Base-by-base conservation (phyloP, 53 echinoderm and acorn worm genomes). In the Mesocentrotus franciscanus region DNA sequence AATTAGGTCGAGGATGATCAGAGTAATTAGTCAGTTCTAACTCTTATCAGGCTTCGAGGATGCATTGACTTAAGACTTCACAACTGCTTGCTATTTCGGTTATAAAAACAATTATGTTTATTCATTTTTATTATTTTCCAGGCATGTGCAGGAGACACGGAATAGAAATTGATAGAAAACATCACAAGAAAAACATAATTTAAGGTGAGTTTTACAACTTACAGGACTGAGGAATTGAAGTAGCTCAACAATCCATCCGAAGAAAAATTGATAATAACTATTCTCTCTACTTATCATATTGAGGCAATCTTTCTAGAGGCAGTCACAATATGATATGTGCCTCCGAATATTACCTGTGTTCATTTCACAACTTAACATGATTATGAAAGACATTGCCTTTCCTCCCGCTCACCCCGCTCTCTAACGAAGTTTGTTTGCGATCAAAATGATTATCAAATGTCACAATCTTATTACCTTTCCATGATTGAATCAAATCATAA, bases 391-490 rank as follows among this genome's bases (percentile, higher is more conserved):
- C 87, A 87, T 87, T 87, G 87, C 87, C 29, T n/a, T 87, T 58
- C 87, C 87, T 58, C 87, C 26, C 29, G 27, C n/a, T 87, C 9
- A 57, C 87, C 87, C 87, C 58, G 14, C 76, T 42, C 16, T 49
- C 56, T 57, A 57, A 87, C n/a, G n/a, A 58, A 87, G 57, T 87
- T 87, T 87, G 57, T 87, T 87, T 58, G 87, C 29, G 57, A 87
- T 87, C 87, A 58, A 81, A 87, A 58, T 87, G 87, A 87, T 87
- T 87, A 87, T 87, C 87, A 87, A 87, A 87, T 87, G 87, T 87
- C 87, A 87, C 58, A 58, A 87, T 87, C 87, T 87, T 29, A 58
- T 10, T 87, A 87, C 87, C 87, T 87, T 87, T 87, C 22, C 81
- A 9, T 58, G 20, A 91, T 66, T 91, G 66, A 91, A 91, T 91